Base-by-base conservation (phyloP, 2,797 vertebrate species). In the Takifugu ocellatus region DNA sequence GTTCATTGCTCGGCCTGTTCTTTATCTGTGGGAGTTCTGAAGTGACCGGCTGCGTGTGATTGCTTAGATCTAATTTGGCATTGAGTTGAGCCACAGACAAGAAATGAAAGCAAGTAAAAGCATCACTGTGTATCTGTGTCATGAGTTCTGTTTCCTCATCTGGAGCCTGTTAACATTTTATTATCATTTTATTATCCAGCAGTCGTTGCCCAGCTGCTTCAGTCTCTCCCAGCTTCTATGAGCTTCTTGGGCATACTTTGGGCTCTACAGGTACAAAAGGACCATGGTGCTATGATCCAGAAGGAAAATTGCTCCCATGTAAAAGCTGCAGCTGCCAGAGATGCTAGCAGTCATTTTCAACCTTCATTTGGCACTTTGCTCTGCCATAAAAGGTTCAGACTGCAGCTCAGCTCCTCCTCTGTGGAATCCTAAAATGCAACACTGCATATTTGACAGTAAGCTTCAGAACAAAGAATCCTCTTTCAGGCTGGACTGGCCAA, bases 311-410 rank as follows among this genome's bases (percentile, higher is more conserved):
- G 31, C 29, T 52, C 21, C 45, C 47, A 24, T 46, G 48, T 0
- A 2, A 5, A n/a, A 59, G 61, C 49, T 63, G 63, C 51, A 78
- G 74, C 73, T 66, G 70, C 78, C 36, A 14, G 7, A 81, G 82
- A 79, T 78, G 82, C 78, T 81, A 81, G 80, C 74, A 68, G 72
- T 68, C 10, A 72, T 77, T 77, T 54, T 12, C 49, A 43, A 12
- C 49, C 5, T 56, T 73, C 61, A 71, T 77, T 78, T 86, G 70
- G 75, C 78, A 17, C 43, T 47, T 66, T 42, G 47, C 64, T 77
- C 73, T 68, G 8, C 77, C 61, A 77, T 81, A 74, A 77, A 77
- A 72, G 64, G 57, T 63, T 70, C 47, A 59, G 68, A 73, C 70
- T 64, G 77, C 72, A 70, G 72, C 52, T 33, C 31, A 5, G 58